phyloP scores from a whole-genome alignment of 2,113 vertebrate genomes.

The Sialia sialis region DNA sequence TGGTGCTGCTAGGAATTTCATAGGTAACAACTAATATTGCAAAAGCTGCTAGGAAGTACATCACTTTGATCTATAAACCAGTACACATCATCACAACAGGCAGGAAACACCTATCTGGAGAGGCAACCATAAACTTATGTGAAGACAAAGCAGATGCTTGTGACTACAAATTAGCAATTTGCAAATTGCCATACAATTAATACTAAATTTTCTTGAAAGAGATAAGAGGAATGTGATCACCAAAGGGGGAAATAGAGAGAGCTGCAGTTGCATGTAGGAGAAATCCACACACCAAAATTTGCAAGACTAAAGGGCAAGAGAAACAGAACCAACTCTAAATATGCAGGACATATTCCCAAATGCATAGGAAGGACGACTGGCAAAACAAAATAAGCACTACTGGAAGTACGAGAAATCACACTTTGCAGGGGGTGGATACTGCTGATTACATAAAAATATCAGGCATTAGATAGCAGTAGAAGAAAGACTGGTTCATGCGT shows the following conservation, averaged over 20 bases:
- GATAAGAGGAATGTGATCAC: background rate
- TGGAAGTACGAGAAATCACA: background rate
- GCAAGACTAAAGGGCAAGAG: background rate
- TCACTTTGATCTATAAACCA: slow-evolving; percentile 21
- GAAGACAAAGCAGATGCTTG: background rate
- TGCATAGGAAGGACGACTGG: background rate
- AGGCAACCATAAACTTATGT: background rate
- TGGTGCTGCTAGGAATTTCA: background rate
- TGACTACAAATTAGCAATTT: background rate
- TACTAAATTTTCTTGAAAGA: background rate
- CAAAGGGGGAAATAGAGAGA: background rate
- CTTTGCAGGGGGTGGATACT: background rate
- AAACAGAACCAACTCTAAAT: background rate
- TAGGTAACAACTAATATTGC: background rate
- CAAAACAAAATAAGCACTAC: background rate
- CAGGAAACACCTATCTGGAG: background rate
- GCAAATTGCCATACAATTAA: background rate
- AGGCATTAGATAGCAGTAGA: background rate
- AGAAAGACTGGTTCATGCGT: background rate
- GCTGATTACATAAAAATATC: background rate
- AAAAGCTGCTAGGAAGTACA: background rate
- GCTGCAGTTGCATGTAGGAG: background rate
- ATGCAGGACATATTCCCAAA: background rate
- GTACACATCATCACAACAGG: background rate
- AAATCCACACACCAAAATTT: background rate